Evolutionary conservation across 1,140 invertebrate species (phyloP), one percentile per base, ranked within the genome.

Genomic region (Trichogramma pretiosum): DNA sequence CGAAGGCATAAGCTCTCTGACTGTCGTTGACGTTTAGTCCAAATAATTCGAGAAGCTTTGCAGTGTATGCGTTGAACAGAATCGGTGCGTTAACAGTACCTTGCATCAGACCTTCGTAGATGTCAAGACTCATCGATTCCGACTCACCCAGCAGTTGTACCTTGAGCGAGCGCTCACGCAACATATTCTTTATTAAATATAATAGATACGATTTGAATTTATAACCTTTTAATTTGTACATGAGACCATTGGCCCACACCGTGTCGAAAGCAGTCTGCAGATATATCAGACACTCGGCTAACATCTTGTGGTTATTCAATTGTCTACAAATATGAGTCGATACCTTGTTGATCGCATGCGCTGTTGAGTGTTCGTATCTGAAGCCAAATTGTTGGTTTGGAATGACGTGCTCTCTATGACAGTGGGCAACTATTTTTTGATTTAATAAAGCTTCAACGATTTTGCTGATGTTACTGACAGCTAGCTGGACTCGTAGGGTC

Each of bases 221-320:
- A n/a, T n/a, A n/a, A n/a, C n/a, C 48, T 43, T 47, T 16, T 21
- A 62, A 18, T 52, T 56, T 58, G 30, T 39, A 54, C 1, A 62
- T 52, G 0, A 61, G 17, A 0, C 55, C 60, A 11, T 50, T 41
- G 1, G 40, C 40, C 54, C 53, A 60, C 0, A 62, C 53, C 2
- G 46, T 41, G 28, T 62, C 60, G 14, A 61, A 64, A 0, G 60
- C 56, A 30, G 61, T 62, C 43, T 60, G 54, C 2, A 65, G 49
- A 46, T 68, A 61, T 8, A 63, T 49, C 8, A 61, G 41, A 8
- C 55, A 53, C 2, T 56, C 48, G 2, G 46, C 60, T 3, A 59
- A 57, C 22, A 40, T 52, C 33, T 55, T 35, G 5, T 49, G 46
- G 8, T 47, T 48, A 16, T 58, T 59, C n/a, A 57, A 43, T 8